Conservation (phyloP, 2,888 invertebrate species). For the Harpalus rubripes region DNA sequence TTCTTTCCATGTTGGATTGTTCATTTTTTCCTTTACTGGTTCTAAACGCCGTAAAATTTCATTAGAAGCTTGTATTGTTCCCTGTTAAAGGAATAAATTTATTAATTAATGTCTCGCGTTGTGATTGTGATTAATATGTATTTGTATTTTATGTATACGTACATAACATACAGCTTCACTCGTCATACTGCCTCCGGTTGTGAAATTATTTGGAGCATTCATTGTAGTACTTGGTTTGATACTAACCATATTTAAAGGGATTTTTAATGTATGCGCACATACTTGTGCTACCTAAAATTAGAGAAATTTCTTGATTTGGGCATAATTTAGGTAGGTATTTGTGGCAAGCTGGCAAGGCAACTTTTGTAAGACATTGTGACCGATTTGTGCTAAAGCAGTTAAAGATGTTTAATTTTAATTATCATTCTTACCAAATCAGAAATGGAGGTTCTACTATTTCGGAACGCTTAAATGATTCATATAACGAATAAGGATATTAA, state of each 20-base stretch:
- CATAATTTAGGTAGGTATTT: too few relatives aligned
- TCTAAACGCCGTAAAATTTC: slow-evolving; percentile 80
- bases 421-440: too few relatives aligned
- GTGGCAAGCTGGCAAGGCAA: too few relatives aligned
- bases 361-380: too few relatives aligned
- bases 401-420: too few relatives aligned
- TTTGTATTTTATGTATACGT: slow-evolving; percentile 44
- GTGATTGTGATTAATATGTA: neutral
- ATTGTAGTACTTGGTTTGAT: slow-evolving; percentile 75
- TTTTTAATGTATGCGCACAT: slow-evolving; percentile 77
- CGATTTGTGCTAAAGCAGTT: too few relatives aligned
- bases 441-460: too few relatives aligned
- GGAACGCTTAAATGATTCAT: too few relatives aligned
- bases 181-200: slow-evolving; percentile 76
- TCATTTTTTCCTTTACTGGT: slow-evolving; percentile 80
- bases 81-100: slow-evolving; percentile 73
- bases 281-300: slow-evolving; percentile 75
- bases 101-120: slow-evolving; percentile 73
- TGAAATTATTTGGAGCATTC: slow-evolving; percentile 75
- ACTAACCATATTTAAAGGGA: slow-evolving; percentile 76
- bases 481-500: too few relatives aligned
- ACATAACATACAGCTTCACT: slow-evolving; percentile 74
- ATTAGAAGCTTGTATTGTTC: slow-evolving; percentile 81
- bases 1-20: slow-evolving; percentile 80
- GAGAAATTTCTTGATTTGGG: neutral